These are phyloP conservation scores for Caradrina clavipalpis DNA, from an alignment of 2,888 invertebrate species.

Conservation along the genomic window DNA sequence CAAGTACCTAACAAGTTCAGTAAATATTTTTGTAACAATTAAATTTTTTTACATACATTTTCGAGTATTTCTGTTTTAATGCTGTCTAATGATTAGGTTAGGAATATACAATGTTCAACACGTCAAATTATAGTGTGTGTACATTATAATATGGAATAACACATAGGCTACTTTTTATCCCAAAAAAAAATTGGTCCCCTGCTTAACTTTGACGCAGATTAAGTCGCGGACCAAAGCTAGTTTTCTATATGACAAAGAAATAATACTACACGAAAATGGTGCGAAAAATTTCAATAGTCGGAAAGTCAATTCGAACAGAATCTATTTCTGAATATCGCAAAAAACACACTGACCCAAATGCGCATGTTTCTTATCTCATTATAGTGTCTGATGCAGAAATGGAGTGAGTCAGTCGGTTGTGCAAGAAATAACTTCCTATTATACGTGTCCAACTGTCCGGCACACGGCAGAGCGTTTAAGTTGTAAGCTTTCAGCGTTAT, in stretches of 20 bases:
- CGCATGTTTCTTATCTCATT: constrained; percentile 71
- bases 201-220: too few species aligned
- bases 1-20: constrained; percentile 4
- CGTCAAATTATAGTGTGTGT: too few species aligned
- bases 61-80: neutral
- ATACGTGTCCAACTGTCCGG: constrained; percentile 75
- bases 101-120: too few species aligned
- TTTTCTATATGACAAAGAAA: neutral
- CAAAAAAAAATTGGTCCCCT: too few species aligned
- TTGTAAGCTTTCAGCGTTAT: constrained; percentile 49
- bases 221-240: too few species aligned
- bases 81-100: neutral
- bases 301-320: constrained; percentile 19
- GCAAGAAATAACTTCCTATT: constrained; percentile 79
- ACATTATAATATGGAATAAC: too few species aligned
- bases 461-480: constrained; percentile 55
- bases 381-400: constrained; percentile 70
- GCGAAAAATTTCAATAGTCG: constrained; percentile 4
- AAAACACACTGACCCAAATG: constrained; percentile 64
- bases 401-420: constrained; percentile 71
- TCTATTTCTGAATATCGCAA: constrained; percentile 45
- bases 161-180: too few species aligned
- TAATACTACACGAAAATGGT: constrained; percentile 3
- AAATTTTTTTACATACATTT: neutral
- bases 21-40: constrained; percentile 18